Base-by-base conservation (phyloP, 1,140 invertebrate species). In the Drosophila quadrilineata region DNA sequence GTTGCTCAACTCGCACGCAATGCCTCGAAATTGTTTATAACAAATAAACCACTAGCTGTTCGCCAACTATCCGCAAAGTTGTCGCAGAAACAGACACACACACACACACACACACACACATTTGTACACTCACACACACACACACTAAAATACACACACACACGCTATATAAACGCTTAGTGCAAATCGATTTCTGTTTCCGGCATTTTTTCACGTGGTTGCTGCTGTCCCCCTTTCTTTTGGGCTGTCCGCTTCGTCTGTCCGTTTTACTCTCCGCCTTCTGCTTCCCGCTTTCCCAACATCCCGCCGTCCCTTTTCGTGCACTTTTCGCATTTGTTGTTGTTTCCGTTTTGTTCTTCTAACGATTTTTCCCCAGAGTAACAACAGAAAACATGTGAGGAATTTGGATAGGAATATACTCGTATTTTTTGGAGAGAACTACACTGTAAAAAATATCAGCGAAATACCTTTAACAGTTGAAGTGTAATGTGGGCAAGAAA, bases 141-240 rank as follows among this genome's bases (percentile, higher is more conserved):
- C 26, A 28, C 36, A 33, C n/a, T 12, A 22, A 8, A 10, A 33
- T 10, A 21, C 14, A 50, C 50, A 52, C 17, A 48, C 46, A 63
- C 33, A 59, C 29, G 31, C 54, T 41, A 54, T 52, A 48, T 66
- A 40, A 38, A 29, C 64, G 54, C 60, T 40, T 67, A 70, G 52
- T 71, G 75, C 80, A 87, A 85, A 88, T 88, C 87, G 87, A 88
- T 88, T 88, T 88, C 84, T 84, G 79, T 88, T 88, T 88, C 87
- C 86, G 87, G 80, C 82, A 87, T 88, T 88, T 88, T n/a, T 88
- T 88, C 80, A 88, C 86, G 87, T 88, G 87, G 71, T 85, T 79
- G 64, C 73, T 67, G 54, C 6, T n/a, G n/a, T n/a, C 60, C 56
- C 35, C 69, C 73, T 46, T 41, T 56, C 40, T 12, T n/a, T 36